Conservation (phyloP, 2,113 vertebrate species). For the Brachionichthys hirsutus region DNA sequence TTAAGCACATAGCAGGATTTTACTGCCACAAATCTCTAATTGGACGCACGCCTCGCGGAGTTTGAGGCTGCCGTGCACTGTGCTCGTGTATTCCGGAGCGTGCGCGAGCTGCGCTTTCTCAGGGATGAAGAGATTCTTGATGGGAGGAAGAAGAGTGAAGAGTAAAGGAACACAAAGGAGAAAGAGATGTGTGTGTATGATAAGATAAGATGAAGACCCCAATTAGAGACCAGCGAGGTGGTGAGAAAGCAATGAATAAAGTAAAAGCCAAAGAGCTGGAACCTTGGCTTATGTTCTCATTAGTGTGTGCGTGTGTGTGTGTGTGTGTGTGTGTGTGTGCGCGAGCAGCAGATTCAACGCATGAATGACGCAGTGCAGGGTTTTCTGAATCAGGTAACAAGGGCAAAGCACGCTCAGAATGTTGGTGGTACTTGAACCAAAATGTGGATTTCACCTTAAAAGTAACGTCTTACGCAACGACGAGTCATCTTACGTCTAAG, state of each 20-base stretch:
- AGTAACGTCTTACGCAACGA: too few relatives aligned
- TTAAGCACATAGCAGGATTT: conserved; percentile 30
- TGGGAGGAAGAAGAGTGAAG: conserved; percentile 28
- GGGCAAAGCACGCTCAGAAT: too few relatives aligned
- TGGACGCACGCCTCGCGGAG: conserved; percentile 17
- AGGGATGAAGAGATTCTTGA: conserved; percentile 23
- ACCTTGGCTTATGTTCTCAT: conserved; percentile 15
- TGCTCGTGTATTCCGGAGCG: background rate
- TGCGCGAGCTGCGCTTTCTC: conserved; percentile 3
- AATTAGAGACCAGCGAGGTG: conserved; percentile 58
- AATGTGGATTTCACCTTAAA: too few relatives aligned
- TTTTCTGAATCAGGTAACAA: too few relatives aligned
- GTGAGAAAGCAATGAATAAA: conserved; percentile 15
- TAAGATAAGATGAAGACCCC: conserved; percentile 60
- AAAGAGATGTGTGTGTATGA: conserved; percentile 47
- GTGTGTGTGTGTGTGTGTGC: background rate
- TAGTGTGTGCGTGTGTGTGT: background rate
- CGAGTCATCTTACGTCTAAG: too few relatives aligned
- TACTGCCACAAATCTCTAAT: conserved; percentile 25
- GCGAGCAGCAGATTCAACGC: conserved; percentile 1
- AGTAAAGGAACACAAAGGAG: conserved; percentile 18
- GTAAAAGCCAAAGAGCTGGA: conserved; percentile 21
- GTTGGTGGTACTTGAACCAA: too few relatives aligned
- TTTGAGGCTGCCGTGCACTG: background rate
- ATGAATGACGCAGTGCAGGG: background rate